Evolutionary conservation across 2,888 invertebrate species (phyloP).

Genomic region (Cryptops parisi): DNA sequence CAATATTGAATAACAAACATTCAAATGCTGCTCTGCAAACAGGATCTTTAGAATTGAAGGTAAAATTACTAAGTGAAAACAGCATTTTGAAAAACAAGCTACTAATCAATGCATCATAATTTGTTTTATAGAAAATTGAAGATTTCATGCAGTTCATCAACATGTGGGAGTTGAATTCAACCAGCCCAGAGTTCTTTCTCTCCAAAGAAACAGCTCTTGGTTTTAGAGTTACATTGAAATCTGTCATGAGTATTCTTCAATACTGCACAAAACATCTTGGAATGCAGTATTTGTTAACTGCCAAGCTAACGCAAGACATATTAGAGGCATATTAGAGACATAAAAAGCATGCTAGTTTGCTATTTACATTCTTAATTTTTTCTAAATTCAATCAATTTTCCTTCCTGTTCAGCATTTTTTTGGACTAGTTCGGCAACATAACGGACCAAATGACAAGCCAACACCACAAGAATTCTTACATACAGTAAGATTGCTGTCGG

Average conservation of each 20-base stretch:
- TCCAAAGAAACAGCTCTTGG: not conserved
- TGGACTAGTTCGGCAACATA: not conserved
- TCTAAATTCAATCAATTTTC: not conserved
- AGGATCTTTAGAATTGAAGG: not conserved
- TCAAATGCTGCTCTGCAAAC: not conserved
- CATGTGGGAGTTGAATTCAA: not conserved
- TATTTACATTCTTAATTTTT: not conserved
- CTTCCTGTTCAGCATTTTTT: not conserved
- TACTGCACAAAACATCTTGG: not conserved
- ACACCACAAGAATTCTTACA: not conserved
- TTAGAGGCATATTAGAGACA: not conserved
- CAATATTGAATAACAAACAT: not conserved
- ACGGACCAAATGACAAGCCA: not conserved
- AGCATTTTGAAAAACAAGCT: not conserved
- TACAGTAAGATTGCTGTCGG: not conserved
- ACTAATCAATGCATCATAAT: not conserved
- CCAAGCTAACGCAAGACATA: not conserved
- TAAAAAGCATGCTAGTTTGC: not conserved
- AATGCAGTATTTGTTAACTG: not conserved
- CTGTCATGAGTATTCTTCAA: not conserved
- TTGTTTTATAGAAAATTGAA: not conserved
- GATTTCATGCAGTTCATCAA: not conserved
- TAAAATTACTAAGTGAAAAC: not conserved
- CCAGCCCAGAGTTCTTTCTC: not conserved
- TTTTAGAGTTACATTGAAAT: not conserved